These are phyloP conservation scores for Drosophila neonasuta DNA, from an alignment of 2,888 invertebrate genomes.

Conservation along the genomic window DNA sequence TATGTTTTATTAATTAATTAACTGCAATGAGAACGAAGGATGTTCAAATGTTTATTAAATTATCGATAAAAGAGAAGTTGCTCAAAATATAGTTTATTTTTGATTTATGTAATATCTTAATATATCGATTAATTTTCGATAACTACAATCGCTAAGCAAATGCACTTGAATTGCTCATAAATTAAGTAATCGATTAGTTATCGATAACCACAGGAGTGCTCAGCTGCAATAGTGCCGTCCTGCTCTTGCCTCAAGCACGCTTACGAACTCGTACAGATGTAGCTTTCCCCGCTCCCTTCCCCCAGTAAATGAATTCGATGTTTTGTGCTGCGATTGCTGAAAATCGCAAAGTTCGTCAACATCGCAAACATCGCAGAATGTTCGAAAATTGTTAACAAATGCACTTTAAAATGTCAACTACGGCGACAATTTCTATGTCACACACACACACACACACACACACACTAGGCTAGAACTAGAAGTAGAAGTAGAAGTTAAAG, in stretches of 20 bases:
- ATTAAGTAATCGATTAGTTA: not conserved
- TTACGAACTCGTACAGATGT: too few species aligned
- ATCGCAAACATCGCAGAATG: slow-evolving; percentile 57
- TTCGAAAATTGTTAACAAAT: slow-evolving; percentile 75
- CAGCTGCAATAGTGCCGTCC: not conserved
- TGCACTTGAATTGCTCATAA: not conserved
- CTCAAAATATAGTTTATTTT: too few species aligned
- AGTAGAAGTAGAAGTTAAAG: not conserved
- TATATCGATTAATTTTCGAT: not conserved
- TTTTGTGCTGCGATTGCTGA: slow-evolving; percentile 34
- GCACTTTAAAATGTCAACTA: slow-evolving; percentile 75
- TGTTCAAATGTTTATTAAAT: not conserved
- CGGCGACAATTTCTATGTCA: slow-evolving; percentile 76
- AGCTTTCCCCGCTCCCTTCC: not conserved
- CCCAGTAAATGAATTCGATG: too few species aligned
- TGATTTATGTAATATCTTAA: too few species aligned
- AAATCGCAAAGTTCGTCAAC: slow-evolving; percentile 13
- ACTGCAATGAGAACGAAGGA: slow-evolving; percentile 23
- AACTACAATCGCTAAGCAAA: not conserved
- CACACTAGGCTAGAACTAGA: slow-evolving; percentile 1
- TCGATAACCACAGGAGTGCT: not conserved
- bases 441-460: slow-evolving; percentile 52
- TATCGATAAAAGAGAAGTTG: too few species aligned
- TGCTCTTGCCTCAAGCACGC: not conserved
- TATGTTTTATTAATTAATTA: slow-evolving; percentile 23